Evolutionary conservation across 2,797 vertebrate species (phyloP).

Genomic region (Myiotriccus ornatus): DNA sequence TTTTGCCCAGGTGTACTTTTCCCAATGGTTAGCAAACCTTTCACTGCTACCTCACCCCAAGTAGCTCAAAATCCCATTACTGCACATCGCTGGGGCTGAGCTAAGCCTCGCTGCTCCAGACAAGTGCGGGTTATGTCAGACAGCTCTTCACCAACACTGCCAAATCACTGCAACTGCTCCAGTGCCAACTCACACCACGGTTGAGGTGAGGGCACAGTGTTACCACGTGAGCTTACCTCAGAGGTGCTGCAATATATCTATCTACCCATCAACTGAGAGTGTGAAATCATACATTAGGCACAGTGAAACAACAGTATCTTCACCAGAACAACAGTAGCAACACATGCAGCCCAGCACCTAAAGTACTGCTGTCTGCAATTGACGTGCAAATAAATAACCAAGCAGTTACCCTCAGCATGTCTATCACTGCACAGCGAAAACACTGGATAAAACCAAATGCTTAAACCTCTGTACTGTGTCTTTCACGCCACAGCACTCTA

Average conservation of each 20-base stretch:
- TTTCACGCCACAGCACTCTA: background rate
- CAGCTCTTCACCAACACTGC: background rate
- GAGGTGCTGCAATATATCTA: background rate
- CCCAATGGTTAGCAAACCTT: background rate
- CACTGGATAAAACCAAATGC: background rate
- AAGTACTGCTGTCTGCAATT: background rate
- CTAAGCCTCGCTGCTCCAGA: background rate
- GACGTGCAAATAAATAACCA: background rate
- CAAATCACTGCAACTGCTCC: background rate
- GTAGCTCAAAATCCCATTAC: background rate
- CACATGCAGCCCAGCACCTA: background rate
- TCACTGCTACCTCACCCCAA: background rate
- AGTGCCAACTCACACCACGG: background rate
- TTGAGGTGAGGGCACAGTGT: background rate
- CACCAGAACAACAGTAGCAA: background rate
- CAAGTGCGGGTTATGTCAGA: rapidly evolving
- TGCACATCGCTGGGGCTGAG: background rate
- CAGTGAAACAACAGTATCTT: background rate
- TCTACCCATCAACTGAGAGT: background rate
- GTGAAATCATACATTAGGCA: background rate
- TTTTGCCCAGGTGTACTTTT: background rate
- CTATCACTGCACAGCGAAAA: background rate
- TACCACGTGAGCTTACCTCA: background rate
- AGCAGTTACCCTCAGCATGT: background rate
- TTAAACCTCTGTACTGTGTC: background rate